Conservation (phyloP, 2,113 vertebrate genomes). For the Tapirus terrestris region DNA sequence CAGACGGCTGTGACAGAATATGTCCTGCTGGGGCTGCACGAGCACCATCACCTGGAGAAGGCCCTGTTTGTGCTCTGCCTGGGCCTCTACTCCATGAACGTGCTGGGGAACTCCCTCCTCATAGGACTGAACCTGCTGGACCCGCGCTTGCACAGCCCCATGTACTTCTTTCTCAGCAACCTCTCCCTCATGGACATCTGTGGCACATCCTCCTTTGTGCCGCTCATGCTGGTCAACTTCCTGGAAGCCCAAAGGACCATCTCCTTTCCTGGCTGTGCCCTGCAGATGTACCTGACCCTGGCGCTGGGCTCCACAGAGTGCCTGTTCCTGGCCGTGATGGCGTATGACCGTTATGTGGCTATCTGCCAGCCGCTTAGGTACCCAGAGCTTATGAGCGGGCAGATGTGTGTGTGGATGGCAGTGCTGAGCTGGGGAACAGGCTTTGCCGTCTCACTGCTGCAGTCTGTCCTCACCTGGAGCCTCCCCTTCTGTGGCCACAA, state of each 20-base stretch:
- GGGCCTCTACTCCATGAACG: conserved; percentile 1
- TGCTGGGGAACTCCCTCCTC: conserved; percentile 69
- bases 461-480: conserved; percentile 50
- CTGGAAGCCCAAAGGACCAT: conserved; percentile 52
- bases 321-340: conserved; percentile 73
- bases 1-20: background rate
- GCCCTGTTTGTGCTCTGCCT: conserved; percentile 70
- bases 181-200: conserved; percentile 74
- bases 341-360: conserved; percentile 72
- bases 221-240: conserved; percentile 72
- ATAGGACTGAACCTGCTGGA: conserved; percentile 46
- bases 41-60: background rate
- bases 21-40: conserved; percentile 57
- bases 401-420: background rate
- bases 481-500: conserved; percentile 74
- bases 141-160: conserved; percentile 61
- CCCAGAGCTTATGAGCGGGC: conserved; percentile 56
- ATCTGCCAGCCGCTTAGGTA: conserved; percentile 77
- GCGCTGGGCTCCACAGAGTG: conserved; percentile 64
- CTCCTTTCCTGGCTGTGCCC: conserved; percentile 64
- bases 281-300: conserved; percentile 75
- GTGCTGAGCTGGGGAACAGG: conserved; percentile 49
- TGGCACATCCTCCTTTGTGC: conserved; percentile 64
- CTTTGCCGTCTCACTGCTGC: conserved; percentile 63
- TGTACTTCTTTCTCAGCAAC: conserved; percentile 78